Evolutionary conservation across 1,140 invertebrate species (phyloP), one percentile per base, ranked within the genome.

Genomic region (Drosophila lacertosa): DNA sequence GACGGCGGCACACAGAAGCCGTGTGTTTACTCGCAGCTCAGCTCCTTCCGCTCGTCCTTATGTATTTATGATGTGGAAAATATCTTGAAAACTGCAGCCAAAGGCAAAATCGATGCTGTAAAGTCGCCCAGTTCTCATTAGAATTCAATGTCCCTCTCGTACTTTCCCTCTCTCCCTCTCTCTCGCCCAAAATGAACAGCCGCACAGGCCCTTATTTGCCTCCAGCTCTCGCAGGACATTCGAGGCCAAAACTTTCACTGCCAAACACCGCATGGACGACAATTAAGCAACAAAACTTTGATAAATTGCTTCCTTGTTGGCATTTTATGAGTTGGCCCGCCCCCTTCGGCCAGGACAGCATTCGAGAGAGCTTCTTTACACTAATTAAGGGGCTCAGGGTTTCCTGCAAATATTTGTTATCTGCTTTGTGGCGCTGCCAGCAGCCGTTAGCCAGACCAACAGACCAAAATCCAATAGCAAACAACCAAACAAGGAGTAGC

Each of bases 281-380:
- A 89, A 89, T 88, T 88, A 89, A 89, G 81, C 77, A 84, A 86
- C 86, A 89, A 89, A 86, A 89, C 86, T 86, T 89, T 89, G 86
- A 89, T 89, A 89, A 89, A 89, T 89, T 84, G 82, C 77, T 89
- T 89, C 86, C 86, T 86, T 79, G 81, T 64, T 75, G 58, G 58
- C 86, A 76, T 74, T 89, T 89, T 89, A 89, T 79, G 88, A 72
- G n/a, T n/a, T n/a, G n/a, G 71, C 69, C 48, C 47, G 55, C 47
- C 9, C 22, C 10, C 0, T 16, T 7, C 26, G 22, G 44, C 33
- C 40, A 13, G 37, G 4, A 37, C 18, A n/a, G 29, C 15, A 37
- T 18, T 33, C 42, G 9, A 39, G 59, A 60, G 71, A 71, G 55
- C 78, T 86, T 74, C 80, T 86, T 81, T 89, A 76, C 77, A 89